A percentile compares a stretch with the other conserved stretches of the same genome.
phyloP scores from a whole-genome alignment of 2,113 vertebrate genomes.

The Hydrochoerus hydrochaeris region DNA sequence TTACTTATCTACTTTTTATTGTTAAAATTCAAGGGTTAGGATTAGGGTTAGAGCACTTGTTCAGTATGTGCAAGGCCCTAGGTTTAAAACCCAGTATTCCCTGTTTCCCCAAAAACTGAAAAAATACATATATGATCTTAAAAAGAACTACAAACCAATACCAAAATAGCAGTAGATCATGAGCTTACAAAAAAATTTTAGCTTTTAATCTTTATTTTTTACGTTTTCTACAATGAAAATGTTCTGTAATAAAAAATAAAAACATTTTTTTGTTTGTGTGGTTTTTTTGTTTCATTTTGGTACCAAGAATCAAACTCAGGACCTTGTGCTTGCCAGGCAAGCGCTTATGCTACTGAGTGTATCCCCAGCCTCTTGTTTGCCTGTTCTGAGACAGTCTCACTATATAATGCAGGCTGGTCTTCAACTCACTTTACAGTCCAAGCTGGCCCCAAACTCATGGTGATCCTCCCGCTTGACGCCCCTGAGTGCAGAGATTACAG shows the following conservation, averaged over 20 bases:
- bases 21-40: background rate
- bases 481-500: background rate
- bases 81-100: background rate
- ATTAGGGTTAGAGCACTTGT: background rate
- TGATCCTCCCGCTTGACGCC: background rate
- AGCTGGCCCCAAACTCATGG: background rate
- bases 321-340: too few species aligned
- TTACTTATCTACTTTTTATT: conserved; percentile 22
- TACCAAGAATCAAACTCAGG: too few species aligned
- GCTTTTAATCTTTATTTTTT: conserved; percentile 20
- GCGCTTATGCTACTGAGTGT: too few species aligned
- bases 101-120: background rate
- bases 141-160: background rate
- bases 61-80: background rate
- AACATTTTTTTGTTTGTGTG: background rate
- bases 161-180: background rate
- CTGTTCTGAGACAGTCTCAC: background rate
- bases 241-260: background rate
- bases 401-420: background rate
- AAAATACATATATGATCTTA: background rate
- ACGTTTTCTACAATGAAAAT: conserved; percentile 57
- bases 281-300: too few species aligned
- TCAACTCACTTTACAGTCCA: background rate
- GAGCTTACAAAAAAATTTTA: conserved; percentile 9
- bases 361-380: too few species aligned